These are phyloP conservation scores for Pandemis heparana DNA, from an alignment of 2,888 invertebrate species.

Conservation along the genomic window DNA sequence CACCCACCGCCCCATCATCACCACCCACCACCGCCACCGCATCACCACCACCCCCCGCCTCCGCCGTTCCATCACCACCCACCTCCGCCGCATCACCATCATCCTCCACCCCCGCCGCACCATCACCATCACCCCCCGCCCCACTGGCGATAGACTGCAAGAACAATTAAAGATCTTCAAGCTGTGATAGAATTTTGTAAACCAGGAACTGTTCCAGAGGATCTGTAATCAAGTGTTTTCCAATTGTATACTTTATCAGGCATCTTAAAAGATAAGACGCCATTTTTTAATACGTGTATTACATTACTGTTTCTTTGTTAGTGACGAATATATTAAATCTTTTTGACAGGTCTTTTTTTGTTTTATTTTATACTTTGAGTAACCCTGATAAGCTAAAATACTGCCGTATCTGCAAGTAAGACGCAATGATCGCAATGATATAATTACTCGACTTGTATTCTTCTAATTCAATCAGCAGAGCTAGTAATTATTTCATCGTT, in stretches of 20 bases:
- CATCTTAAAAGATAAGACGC: conserved; percentile 10
- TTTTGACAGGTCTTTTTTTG: conserved; percentile 1
- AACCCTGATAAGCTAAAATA: neutral
- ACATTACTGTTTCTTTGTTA: neutral
- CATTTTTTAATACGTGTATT: neutral
- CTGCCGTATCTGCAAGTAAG: neutral
- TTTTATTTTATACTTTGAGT: neutral
- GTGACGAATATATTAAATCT: neutral
- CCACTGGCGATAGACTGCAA: conserved; percentile 35
- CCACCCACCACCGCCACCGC: conserved; percentile 45
- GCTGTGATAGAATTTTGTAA: conserved; percentile 33
- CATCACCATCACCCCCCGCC: conserved; percentile 42
- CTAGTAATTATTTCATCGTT: conserved; percentile 64
- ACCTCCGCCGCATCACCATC: conserved; percentile 46
- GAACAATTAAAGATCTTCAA: conserved; percentile 17
- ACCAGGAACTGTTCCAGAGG: conserved; percentile 1
- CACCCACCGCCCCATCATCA: conserved; percentile 44
- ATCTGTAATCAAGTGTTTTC: conserved; percentile 24
- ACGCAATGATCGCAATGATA: conserved; percentile 5
- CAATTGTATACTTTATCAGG: conserved; percentile 9
- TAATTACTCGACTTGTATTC: neutral
- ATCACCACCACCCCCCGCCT: conserved; percentile 47
- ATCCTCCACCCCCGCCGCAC: conserved; percentile 47
- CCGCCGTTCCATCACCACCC: conserved; percentile 45
- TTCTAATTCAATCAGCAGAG: conserved; percentile 42